Evolutionary conservation across 2,113 vertebrate genomes (phyloP).

Genomic region (Ursus arctos): DNA sequence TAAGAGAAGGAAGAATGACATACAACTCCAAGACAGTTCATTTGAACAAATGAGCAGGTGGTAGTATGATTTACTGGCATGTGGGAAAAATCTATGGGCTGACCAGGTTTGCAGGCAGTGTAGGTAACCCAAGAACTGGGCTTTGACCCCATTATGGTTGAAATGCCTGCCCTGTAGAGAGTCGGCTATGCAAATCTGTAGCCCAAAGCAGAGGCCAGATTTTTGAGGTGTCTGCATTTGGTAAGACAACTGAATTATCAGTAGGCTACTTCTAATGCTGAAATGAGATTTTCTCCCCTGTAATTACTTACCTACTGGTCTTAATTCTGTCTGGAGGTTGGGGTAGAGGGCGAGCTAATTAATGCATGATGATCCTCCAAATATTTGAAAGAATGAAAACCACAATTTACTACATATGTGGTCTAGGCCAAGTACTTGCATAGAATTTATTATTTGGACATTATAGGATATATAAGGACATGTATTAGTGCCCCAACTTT

Average conservation of each 20-base stretch:
- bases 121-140: background rate
- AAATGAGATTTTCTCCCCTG: background rate
- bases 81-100: background rate
- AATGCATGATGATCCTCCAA: background rate
- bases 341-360: rapidly evolving
- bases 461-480: background rate
- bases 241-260: background rate
- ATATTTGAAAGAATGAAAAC: background rate
- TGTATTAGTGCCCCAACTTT: background rate
- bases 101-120: background rate
- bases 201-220: background rate
- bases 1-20: background rate
- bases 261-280: background rate
- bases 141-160: background rate
- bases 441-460: background rate
- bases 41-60: background rate
- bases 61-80: background rate
- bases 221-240: background rate
- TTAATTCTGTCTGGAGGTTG: background rate
- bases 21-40: background rate
- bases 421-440: background rate
- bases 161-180: background rate
- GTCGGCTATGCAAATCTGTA: background rate
- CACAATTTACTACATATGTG: background rate
- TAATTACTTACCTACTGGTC: background rate